These are phyloP conservation scores for Limnodromus scolopaceus DNA, from an alignment of 2,797 vertebrate genomes.

Conservation along the genomic window DNA sequence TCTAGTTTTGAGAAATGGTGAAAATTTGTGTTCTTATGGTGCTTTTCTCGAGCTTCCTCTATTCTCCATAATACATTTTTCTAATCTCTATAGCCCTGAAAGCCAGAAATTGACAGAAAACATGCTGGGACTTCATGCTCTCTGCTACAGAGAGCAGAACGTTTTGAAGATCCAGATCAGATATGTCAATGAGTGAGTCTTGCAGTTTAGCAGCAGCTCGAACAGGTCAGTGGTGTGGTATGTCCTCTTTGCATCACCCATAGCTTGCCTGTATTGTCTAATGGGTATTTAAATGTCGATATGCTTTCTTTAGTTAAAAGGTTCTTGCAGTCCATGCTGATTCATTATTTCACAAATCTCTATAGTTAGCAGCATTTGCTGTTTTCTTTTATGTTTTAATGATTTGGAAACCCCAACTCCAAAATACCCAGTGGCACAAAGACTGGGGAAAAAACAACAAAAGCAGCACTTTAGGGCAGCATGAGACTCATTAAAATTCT, in stretches of 20 bases:
- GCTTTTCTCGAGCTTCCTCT: not conserved
- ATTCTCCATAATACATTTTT: not conserved
- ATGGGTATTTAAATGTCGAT: not conserved
- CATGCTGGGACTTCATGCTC: not conserved
- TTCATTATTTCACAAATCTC: not conserved
- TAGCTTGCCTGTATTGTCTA: not conserved
- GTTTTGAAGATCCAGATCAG: not conserved
- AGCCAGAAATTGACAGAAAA: not conserved
- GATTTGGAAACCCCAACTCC: not conserved
- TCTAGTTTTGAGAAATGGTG: not conserved
- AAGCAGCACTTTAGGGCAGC: not conserved
- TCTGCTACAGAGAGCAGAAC: not conserved
- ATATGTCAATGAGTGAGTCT: not conserved
- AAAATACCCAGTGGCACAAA: not conserved
- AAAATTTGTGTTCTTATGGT: not conserved
- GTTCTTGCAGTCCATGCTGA: not conserved
- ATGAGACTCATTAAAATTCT: not conserved
- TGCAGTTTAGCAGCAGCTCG: not conserved
- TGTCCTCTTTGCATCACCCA: not conserved
- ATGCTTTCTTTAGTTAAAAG: not conserved
- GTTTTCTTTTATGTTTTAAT: not conserved
- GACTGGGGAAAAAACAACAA: not conserved
- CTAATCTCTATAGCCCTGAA: not conserved
- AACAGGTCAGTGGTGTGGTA: not conserved
- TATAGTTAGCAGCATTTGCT: not conserved